Evolutionary conservation across 1,140 invertebrate species (phyloP), one percentile per base, ranked within the genome.

Genomic region (Drosophila pseudoobscura): DNA sequence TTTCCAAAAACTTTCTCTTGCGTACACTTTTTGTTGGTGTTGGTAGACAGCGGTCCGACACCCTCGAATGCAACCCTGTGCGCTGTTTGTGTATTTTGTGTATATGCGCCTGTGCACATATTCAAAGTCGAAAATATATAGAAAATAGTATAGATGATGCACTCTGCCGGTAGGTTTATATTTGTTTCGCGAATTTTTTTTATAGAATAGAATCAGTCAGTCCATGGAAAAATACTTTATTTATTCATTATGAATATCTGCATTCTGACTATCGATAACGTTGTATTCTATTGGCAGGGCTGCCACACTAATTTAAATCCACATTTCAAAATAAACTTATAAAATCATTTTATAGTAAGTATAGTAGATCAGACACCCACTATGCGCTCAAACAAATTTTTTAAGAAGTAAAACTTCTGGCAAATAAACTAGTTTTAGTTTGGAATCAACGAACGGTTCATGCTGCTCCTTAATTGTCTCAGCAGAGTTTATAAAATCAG

Each of bases 1-100:
- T 89, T 89, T 89, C 80, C 85, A 85, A 89, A 89, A 85, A 89
- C 85, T 89, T 85, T 89, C 85, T 88, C 80, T 80, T 80, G 77
- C 75, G 59, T 70, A 75, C 71, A 60, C 61, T 52, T 61, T 79
- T 75, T 82, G 74, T 75, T 71, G 52, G 77, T 80, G 78, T 84
- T 79, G 66, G 80, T 56, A 71, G 50, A 24, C 45, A 47, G 45
- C 50, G 46, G 46, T 58, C 39, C 62, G 56, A 66, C 80, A 47
- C 75, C 45, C 75, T 64, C 50, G 58, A 52, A 88, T 78, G 83
- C 83, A 87, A 75, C 82, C 70, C 78, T 88, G 82, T 22, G 54
- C 53, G 61, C 24, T 26, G 24, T 26, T 26, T 26, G 24, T 26
- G 24, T 26, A 26, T 26, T 39, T 13, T 39, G 11, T 39, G 35